A percentile compares a stretch with the other conserved stretches of the same genome.
phyloP scores from a whole-genome alignment of 2,113 vertebrate genomes.

The Dasyurus viverrinus region DNA sequence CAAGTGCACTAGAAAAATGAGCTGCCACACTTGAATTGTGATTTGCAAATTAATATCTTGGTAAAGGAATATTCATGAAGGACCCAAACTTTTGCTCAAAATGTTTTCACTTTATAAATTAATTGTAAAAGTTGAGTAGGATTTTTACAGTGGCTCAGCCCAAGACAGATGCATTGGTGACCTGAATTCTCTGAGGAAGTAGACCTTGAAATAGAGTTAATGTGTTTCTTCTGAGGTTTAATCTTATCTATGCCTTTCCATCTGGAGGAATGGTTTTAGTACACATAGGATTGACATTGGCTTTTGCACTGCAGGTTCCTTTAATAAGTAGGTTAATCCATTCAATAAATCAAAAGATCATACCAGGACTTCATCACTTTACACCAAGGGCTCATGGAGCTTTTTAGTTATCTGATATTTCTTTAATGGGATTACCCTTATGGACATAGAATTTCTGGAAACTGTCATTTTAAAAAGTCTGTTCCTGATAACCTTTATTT shows the following conservation, averaged over 20 bases:
- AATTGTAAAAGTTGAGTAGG: background rate
- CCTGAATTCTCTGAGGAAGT: slow-evolving; percentile 46
- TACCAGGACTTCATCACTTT: slow-evolving; percentile 64
- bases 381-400: slow-evolving; percentile 56
- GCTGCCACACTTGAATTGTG: background rate
- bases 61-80: slow-evolving; percentile 51
- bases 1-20: background rate
- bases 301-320: slow-evolving; percentile 60
- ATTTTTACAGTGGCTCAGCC: slow-evolving; percentile 36
- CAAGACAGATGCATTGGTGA: slow-evolving; percentile 43
- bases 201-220: slow-evolving; percentile 52
- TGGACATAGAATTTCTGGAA: slow-evolving; percentile 68
- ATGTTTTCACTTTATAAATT: background rate
- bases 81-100: slow-evolving; percentile 6
- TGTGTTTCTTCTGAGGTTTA: slow-evolving; percentile 47
- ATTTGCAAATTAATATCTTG: slow-evolving; percentile 9
- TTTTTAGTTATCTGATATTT: slow-evolving; percentile 75
- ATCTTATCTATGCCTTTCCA: slow-evolving; percentile 64
- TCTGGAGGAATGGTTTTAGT: slow-evolving; percentile 44
- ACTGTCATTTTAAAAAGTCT: slow-evolving; percentile 64
- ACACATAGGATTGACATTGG: slow-evolving; percentile 66
- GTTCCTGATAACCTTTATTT: slow-evolving; percentile 54
- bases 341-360: slow-evolving; percentile 77
- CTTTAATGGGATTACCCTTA: slow-evolving; percentile 70
- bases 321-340: slow-evolving; percentile 76